phyloP scores from a whole-genome alignment of 2,888 invertebrate species.

The Adelognathus sp. region DNA sequence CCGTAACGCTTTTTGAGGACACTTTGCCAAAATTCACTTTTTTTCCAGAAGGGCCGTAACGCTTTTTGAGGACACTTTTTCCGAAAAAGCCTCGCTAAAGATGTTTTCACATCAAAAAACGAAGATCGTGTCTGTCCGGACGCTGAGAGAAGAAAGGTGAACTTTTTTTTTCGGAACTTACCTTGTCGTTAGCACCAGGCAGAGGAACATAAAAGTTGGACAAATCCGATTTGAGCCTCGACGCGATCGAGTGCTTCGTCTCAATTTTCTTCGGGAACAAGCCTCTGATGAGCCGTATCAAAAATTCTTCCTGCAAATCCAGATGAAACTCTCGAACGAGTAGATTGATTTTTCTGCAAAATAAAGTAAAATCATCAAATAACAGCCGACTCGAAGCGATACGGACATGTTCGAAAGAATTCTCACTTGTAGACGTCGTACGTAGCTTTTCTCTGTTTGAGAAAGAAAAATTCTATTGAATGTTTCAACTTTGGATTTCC shows the following conservation, averaged over 20 bases:
- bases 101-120: too few species aligned
- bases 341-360: conserved; percentile 71
- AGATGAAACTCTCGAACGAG: conserved; percentile 72
- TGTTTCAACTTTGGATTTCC: conserved; percentile 73
- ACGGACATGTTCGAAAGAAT: neutral
- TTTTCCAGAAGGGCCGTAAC: too few species aligned
- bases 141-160: neutral
- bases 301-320: conserved; percentile 75
- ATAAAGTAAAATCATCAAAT: neutral
- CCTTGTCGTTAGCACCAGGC: conserved; percentile 57
- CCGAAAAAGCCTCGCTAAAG: too few species aligned
- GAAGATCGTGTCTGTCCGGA: too few species aligned
- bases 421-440: conserved; percentile 73
- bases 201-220: conserved; percentile 68
- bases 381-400: neutral
- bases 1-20: too few species aligned
- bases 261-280: conserved; percentile 70
- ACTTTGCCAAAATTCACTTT: too few species aligned
- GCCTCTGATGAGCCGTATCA: conserved; percentile 70
- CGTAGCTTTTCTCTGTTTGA: conserved; percentile 73
- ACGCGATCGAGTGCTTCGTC: conserved; percentile 74
- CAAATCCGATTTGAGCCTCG: conserved; percentile 73
- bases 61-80: too few species aligned
- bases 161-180: neutral
- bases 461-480: conserved; percentile 72